Evolutionary conservation across 2,797 vertebrate genomes (phyloP).

Genomic region (Pitangus sulphuratus): DNA sequence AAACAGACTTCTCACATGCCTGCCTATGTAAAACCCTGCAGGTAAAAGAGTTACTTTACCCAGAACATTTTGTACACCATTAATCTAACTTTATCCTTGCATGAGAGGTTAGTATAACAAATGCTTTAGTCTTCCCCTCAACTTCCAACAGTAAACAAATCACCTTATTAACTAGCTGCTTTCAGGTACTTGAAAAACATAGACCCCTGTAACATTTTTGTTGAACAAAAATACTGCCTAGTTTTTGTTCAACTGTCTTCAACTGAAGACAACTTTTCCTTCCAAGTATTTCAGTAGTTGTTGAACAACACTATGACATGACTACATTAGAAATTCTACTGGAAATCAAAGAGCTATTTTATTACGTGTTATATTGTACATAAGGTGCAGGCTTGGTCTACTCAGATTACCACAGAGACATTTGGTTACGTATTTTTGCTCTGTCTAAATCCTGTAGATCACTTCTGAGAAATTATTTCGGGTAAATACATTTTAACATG

Average conservation of each 20-base stretch:
- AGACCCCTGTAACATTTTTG: not conserved
- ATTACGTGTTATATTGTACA: not conserved
- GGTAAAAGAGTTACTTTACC: constrained; percentile 36
- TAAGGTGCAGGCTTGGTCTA: not conserved
- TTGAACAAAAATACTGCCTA: not conserved
- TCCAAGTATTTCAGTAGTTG: not conserved
- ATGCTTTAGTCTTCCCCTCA: not conserved
- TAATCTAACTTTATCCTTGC: constrained; percentile 49
- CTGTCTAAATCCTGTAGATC: not conserved
- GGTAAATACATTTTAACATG: not conserved
- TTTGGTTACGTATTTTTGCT: not conserved
- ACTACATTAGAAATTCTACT: not conserved
- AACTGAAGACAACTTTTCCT: not conserved
- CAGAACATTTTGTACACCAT: constrained; percentile 62
- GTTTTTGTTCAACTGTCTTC: not conserved
- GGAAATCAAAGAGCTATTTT: not conserved
- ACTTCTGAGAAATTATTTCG: not conserved
- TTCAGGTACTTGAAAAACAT: not conserved
- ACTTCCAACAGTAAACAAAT: constrained; percentile 2
- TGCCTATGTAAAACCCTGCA: constrained; percentile 16
- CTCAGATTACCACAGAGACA: not conserved
- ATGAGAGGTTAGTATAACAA: constrained; percentile 45
- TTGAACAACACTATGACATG: not conserved
- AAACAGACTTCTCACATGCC: constrained; percentile 1
- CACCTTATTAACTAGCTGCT: not conserved